Conservation (phyloP, 2,888 invertebrate species). For the Iselma pallidipennis region DNA sequence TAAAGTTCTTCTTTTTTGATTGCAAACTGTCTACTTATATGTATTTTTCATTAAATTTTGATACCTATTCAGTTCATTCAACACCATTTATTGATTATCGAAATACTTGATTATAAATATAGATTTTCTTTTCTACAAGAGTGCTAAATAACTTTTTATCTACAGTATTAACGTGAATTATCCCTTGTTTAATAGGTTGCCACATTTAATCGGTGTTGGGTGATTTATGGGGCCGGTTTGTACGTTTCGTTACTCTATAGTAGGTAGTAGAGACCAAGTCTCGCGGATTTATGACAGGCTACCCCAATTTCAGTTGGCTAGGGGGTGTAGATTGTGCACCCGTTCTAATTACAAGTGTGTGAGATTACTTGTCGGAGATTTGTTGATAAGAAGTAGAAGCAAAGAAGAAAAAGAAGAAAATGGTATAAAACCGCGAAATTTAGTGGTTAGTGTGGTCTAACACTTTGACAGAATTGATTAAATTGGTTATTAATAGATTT, state of each 20-base stretch:
- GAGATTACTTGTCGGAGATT: conserved; percentile 7
- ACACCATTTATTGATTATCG: no score
- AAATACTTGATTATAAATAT: no score
- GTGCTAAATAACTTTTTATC: neutral
- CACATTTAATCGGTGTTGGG: neutral
- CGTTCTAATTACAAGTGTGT: conserved; percentile 4
- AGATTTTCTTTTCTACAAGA: neutral
- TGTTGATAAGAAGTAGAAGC: neutral
- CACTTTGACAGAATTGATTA: neutral
- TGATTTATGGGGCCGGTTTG: neutral
- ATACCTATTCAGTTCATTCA: no score
- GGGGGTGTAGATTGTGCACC: neutral
- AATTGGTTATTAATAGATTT: neutral
- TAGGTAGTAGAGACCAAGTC: neutral
- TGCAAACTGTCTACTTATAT: no score
- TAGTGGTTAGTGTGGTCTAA: neutral
- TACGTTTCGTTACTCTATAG: neutral
- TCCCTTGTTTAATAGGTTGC: neutral
- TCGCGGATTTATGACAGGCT: neutral
- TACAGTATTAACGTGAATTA: neutral
- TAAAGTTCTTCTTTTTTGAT: no score
- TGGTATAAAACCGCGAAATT: neutral
- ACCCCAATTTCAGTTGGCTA: neutral
- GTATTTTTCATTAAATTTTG: no score
- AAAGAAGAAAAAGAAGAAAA: neutral